Base-by-base conservation (phyloP, 2,888 invertebrate genomes). In the Timandra comae region DNA sequence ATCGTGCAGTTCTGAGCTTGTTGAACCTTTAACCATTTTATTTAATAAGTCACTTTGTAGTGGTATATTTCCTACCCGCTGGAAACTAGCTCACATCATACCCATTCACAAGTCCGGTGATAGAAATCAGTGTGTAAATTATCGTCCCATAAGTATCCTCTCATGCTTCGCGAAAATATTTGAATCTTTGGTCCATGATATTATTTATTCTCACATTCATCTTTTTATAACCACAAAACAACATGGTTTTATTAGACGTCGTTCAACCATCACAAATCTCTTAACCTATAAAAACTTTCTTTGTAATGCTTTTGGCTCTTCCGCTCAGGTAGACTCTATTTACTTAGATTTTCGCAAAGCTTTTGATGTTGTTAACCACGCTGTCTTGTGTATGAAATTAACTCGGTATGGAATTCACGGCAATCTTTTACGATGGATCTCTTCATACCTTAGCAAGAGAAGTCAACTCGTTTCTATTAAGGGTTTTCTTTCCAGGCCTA, bases 21-120 rank as follows among this genome's bases (percentile, higher is more conserved):
- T 13, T 7, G 3, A 7, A 3, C 39, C 35, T 3, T 22, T 35
- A 7, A n/a, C 9, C 1, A 24, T 29, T 11, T 20, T 46, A 7
- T 49, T 36, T 30, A 43, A 43, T 3, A 27, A 33, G 4, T 46
- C 49, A 1, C 25, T 49, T 1, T 3, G 6, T 0, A 16, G 23
- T 0, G 46, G 43, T 6, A 9, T 38, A 7, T 46, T 46, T 19
- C 50, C 46, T 0, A 5, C 12, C 0, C 3, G 1, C 1, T 48
- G 43, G 44, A 48, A 48, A 27, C 16, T n/a, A 2, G 38, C 43
- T 5, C 31, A 32, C n/a, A 28, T 47, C 0, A 29, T 41, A n/a
- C 41, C 47, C 3, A 36, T 44, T 3, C 20, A 25, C 11, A 48
- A 48, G 24, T 29, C 33, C 5, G 47, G 42, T 4, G 36, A 44